These are phyloP conservation scores for Heliconius hermathena DNA, from an alignment of 1,140 invertebrate genomes.

Conservation along the genomic window DNA sequence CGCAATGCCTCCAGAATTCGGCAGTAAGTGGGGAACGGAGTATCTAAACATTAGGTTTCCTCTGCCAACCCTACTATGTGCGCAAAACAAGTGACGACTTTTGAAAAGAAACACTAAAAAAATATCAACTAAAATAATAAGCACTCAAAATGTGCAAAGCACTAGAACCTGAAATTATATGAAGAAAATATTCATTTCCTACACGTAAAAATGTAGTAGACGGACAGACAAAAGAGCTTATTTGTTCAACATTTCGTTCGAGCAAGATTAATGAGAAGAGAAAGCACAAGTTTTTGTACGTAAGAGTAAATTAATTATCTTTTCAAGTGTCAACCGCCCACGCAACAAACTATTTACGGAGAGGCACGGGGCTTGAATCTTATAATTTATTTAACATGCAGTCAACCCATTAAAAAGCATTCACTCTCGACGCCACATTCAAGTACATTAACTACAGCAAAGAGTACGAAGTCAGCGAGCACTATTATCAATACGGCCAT, in stretches of 20 bases:
- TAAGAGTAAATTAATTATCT: constrained; percentile 65
- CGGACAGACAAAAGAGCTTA: constrained; percentile 23
- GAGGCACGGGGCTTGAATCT: constrained; percentile 58
- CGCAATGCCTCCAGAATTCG: no score
- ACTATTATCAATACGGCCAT: constrained; percentile 38
- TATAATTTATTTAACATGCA: constrained; percentile 77
- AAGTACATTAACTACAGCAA: constrained; percentile 57
- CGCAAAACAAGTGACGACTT: no score
- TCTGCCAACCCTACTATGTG: no score
- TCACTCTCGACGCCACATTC: constrained; percentile 58
- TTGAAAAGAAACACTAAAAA: background rate
- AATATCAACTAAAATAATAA: constrained; percentile 4
- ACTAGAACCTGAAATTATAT: background rate
- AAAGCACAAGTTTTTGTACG: constrained; percentile 52
- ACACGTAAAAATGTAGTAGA: background rate
- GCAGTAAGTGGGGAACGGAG: no score
- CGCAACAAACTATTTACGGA: constrained; percentile 54
- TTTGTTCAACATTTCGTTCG: constrained; percentile 30
- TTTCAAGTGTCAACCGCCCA: constrained; percentile 62
- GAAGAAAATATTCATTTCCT: background rate
- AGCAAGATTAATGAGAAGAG: constrained; percentile 53
- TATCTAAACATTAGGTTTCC: no score
- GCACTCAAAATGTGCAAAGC: background rate
- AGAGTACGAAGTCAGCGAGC: constrained; percentile 39
- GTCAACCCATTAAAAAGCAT: constrained; percentile 75